A percentile compares a stretch with the other conserved stretches of the same genome.
Conservation (phyloP, 2,797 vertebrate species). For the Clarias platycephalus region DNA sequence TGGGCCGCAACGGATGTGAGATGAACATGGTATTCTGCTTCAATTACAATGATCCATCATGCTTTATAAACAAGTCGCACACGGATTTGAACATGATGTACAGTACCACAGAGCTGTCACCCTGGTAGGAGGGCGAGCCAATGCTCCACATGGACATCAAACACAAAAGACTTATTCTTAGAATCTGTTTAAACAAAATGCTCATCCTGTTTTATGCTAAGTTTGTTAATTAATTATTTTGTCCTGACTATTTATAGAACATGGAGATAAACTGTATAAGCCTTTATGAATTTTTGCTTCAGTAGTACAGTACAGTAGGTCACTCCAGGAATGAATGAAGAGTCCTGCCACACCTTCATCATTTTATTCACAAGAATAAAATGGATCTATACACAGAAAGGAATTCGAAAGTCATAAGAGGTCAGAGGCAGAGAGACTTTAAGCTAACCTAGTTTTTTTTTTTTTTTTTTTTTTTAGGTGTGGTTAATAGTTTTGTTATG, state of each 20-base stretch:
- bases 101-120: not conserved
- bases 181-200: not conserved
- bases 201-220: not conserved
- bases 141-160: not conserved
- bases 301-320: not conserved
- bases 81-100: not conserved
- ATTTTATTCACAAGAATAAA: not conserved
- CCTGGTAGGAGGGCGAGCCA: slow-evolving; percentile 2
- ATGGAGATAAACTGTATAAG: not conserved
- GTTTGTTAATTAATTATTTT: not conserved
- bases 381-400: not conserved
- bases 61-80: not conserved
- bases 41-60: not conserved
- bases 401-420: slow-evolving; percentile 2
- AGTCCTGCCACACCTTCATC: not conserved
- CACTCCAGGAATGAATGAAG: not conserved
- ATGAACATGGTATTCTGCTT: not conserved
- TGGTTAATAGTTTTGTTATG: not conserved
- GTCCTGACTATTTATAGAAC: not conserved
- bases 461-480: not conserved
- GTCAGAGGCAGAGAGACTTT: not conserved
- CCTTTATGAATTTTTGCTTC: not conserved
- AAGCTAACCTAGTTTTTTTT: not conserved
- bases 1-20: not conserved
- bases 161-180: not conserved